Percentiles rank a stretch among this genome's conserved stretches.
These are phyloP conservation scores for Epicampocera succincta DNA, from an alignment of 2,888 invertebrate species.

Conservation along the genomic window DNA sequence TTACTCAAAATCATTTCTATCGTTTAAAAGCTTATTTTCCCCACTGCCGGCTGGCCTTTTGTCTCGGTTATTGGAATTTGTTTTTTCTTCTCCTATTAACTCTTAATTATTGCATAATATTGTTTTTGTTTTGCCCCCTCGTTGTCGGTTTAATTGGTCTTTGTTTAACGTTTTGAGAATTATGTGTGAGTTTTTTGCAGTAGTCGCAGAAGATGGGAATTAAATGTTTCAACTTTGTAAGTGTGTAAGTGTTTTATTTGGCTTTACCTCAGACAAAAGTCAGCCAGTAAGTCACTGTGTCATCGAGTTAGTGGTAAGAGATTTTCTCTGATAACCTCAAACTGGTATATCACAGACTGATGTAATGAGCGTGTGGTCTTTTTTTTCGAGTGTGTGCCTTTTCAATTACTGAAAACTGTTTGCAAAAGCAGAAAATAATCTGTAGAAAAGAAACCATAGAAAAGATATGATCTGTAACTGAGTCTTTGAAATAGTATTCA, in stretches of 20 bases:
- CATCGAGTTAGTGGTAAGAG: conserved; percentile 58
- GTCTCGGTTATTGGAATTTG: too few species aligned
- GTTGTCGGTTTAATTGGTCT: conserved; percentile 59
- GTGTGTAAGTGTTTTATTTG: neutral
- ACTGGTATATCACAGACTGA: conserved; percentile 41
- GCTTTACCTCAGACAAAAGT: neutral
- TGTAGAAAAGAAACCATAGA: too few species aligned
- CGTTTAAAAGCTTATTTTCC: neutral
- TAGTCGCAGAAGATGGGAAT: conserved; percentile 29
- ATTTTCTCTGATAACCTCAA: conserved; percentile 58
- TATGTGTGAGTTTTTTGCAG: conserved; percentile 64
- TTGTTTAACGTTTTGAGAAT: conserved; percentile 61
- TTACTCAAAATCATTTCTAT: conserved; percentile 6
- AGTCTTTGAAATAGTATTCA: too few species aligned
- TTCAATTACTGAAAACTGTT: conserved; percentile 1
- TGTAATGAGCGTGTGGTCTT: neutral
- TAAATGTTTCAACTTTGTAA: neutral
- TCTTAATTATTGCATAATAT: conserved; percentile 46
- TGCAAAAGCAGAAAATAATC: neutral
- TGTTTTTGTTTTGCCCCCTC: conserved; percentile 42
- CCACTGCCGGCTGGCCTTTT: neutral
- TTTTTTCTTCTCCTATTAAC: conserved; percentile 11
- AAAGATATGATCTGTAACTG: too few species aligned
- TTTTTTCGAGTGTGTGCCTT: conserved; percentile 1
- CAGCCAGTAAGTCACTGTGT: conserved; percentile 64